Evolutionary conservation across 1,140 invertebrate genomes (phyloP).

Genomic region (Melipona quadrifasciata): DNA sequence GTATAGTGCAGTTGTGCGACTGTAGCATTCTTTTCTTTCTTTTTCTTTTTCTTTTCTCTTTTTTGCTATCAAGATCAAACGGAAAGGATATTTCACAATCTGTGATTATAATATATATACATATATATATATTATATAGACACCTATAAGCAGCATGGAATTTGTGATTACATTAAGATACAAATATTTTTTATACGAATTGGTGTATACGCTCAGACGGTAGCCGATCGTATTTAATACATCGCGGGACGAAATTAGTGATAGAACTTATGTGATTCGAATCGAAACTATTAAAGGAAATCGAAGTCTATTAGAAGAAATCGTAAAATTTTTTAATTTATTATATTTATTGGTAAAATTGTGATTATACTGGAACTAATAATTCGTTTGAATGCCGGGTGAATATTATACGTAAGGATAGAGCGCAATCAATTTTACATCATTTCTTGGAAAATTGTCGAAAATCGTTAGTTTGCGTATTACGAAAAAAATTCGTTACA

Average conservation of each 20-base stretch:
- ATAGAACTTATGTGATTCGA: constrained; percentile 9
- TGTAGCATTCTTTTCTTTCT: not conserved
- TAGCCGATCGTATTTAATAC: constrained; percentile 10
- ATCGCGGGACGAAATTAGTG: constrained; percentile 32
- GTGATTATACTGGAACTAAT: not conserved
- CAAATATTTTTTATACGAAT: constrained; percentile 70
- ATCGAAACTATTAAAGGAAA: not conserved
- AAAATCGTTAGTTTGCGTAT: not conserved
- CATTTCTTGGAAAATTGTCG: not conserved
- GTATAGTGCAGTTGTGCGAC: not conserved
- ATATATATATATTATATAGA: not conserved
- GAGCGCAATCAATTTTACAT: not conserved
- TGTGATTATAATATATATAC: constrained; percentile 11
- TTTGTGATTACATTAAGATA: constrained; percentile 60
- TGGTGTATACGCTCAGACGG: constrained; percentile 35
- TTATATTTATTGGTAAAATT: not conserved
- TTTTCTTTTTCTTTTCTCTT: no score
- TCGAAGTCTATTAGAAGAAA: not conserved
- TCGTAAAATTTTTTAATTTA: not conserved
- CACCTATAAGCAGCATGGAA: constrained; percentile 38
- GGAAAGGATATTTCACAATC: constrained; percentile 7
- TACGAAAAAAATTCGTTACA: not conserved
- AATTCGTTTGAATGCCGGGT: not conserved
- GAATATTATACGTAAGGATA: not conserved
- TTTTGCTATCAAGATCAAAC: not conserved